Base-by-base conservation (phyloP, 1,140 invertebrate species). In the Cherax quadricarinatus region DNA sequence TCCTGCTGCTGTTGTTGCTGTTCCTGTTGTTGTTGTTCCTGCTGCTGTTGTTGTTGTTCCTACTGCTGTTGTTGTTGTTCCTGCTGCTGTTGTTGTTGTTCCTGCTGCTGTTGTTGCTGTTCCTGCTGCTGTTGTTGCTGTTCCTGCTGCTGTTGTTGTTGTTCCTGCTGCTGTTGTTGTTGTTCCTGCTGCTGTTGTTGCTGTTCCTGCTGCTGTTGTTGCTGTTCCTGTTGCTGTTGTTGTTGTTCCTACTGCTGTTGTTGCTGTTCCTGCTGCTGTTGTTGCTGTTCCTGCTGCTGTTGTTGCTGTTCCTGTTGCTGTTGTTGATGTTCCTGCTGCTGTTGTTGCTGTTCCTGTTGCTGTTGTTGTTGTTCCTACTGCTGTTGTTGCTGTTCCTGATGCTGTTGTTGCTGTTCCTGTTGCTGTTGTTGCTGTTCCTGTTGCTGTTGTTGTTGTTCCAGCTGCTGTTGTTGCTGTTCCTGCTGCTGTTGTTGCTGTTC, bases 341-440 rank as follows among this genome's bases (percentile, higher is more conserved):
- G 53, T 14, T 57, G 3, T 14, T 57, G 53, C 53, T 57, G 53
- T 3, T 57, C 0, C 53, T 14, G 53, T 14, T 57, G 53, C 53
- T 57, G 14, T 3, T 14, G 53, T 3, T 57, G 53, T 3, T 57
- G 53, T 3, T 57, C 1, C 53, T 57, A 3, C 3, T 57, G 53
- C 3, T 57, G 14, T 3, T 14, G 53, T 3, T 57, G 53, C 53
- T 57, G 53, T 14, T 57, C 0, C 3, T 57, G 53, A 1, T 57
- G 53, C 53, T 57, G 53, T 0, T 57, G 53, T 4, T 70, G 62
- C 41, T 86, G 62, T 57, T 70, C 41, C 48, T 86, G 62, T 60
- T 66, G 62, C 24, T 86, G 62, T 48, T 86, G 30, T 60, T 86
- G 62, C 84, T 86, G 30, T 41, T 86, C 41, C 60, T 86, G 62